A percentile compares a stretch with the other conserved stretches of the same genome.
Evolutionary conservation across 2,888 invertebrate species (phyloP).

Genomic region (Agrochola litura): DNA sequence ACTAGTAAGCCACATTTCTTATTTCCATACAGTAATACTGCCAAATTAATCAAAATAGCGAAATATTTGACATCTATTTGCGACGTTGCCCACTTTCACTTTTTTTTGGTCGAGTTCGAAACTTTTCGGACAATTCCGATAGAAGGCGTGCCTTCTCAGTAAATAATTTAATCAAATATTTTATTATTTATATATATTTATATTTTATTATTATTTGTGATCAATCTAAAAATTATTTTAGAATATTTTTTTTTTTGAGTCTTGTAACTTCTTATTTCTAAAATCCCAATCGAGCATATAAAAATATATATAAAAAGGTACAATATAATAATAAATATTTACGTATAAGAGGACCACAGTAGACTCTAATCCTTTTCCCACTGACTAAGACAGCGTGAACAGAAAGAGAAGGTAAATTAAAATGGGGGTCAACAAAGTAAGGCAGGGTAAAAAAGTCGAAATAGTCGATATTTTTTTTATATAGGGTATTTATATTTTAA

Average conservation of each 20-base stretch:
- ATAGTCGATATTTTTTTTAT: not conserved
- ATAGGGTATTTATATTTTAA: too few relatives aligned
- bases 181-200: too few relatives aligned
- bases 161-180: too few relatives aligned
- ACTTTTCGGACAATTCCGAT: not conserved
- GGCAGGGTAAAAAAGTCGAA: not conserved
- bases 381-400: slow-evolving; percentile 86
- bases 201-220: too few relatives aligned
- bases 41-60: too few relatives aligned
- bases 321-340: slow-evolving; percentile 75
- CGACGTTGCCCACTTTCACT: too few relatives aligned
- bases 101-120: not conserved
- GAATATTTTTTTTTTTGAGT: not conserved
- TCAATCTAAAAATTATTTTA: not conserved
- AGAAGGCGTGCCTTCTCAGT: too few relatives aligned
- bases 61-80: too few relatives aligned
- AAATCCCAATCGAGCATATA: slow-evolving; percentile 41
- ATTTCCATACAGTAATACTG: too few relatives aligned
- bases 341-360: slow-evolving; percentile 87
- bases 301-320: slow-evolving; percentile 51
- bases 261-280: slow-evolving; percentile 1
- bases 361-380: slow-evolving; percentile 83
- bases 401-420: slow-evolving; percentile 78
- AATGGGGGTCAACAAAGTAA: slow-evolving; percentile 33
- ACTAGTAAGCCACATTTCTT: too few relatives aligned